phyloP scores from a whole-genome alignment of 1,140 invertebrate species.

The Drosophila navojoa region DNA sequence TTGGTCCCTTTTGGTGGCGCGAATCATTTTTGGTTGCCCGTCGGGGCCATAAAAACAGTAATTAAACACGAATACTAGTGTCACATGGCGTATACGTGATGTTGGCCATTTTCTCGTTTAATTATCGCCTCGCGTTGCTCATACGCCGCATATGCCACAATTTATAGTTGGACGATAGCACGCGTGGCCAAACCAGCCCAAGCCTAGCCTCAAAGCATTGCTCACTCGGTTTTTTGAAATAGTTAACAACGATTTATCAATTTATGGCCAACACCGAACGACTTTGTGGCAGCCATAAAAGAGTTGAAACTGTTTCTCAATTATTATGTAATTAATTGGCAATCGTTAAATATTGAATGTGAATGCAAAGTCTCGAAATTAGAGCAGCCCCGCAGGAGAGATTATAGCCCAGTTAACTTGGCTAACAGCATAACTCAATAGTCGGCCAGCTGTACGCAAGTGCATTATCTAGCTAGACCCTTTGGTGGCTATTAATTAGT shows the following conservation, averaged over 20 bases:
- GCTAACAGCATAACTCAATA: background rate
- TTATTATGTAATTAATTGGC: too few species aligned
- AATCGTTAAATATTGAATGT: background rate
- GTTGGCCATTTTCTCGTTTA: conserved; percentile 52
- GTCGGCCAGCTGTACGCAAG: background rate
- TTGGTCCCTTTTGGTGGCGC: conserved; percentile 36
- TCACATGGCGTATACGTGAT: conserved; percentile 76
- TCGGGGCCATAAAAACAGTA: conserved; percentile 64
- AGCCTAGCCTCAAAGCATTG: too few species aligned
- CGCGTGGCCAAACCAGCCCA: background rate
- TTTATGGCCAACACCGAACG: background rate
- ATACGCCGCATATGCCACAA: conserved; percentile 51
- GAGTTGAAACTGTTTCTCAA: too few species aligned
- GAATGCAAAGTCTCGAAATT: too few species aligned
- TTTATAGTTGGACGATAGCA: conserved; percentile 8
- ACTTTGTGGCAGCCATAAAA: background rate
- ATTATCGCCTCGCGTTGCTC: conserved; percentile 50
- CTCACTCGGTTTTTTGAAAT: background rate
- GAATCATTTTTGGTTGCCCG: conserved; percentile 53
- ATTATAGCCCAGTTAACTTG: background rate
- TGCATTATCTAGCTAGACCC: conserved; percentile 34
- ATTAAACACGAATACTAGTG: conserved; percentile 80
- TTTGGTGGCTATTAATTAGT: conserved; percentile 33
- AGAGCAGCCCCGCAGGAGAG: too few species aligned
- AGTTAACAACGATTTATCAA: conserved; percentile 13